Conservation (phyloP, 2,797 vertebrate species). For the Premnoplex brunnescens region DNA sequence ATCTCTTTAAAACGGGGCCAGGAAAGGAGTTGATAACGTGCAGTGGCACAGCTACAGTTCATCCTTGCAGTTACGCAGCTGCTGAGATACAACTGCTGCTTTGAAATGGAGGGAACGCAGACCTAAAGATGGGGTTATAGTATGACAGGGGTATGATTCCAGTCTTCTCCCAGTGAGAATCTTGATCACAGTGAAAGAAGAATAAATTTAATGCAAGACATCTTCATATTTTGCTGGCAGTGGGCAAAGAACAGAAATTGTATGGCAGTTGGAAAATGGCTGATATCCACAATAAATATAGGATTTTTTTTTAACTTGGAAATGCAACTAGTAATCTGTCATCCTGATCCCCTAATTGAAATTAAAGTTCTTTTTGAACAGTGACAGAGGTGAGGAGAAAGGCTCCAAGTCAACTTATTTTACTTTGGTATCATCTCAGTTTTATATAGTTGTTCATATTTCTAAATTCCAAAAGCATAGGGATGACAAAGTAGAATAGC, state of each 20-base stretch:
- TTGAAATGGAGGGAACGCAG: background rate
- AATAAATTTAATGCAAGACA: background rate
- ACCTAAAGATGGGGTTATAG: background rate
- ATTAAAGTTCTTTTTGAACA: background rate
- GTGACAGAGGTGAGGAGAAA: background rate
- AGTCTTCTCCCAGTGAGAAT: background rate
- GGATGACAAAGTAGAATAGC: background rate
- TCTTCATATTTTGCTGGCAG: background rate
- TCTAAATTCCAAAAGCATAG: background rate
- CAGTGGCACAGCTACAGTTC: background rate
- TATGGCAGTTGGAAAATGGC: background rate
- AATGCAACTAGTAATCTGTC: background rate
- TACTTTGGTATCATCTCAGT: background rate
- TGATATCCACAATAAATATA: background rate
- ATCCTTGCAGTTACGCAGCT: background rate
- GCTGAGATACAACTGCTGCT: background rate
- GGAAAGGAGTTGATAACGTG: background rate
- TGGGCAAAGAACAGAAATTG: background rate
- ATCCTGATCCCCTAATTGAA: background rate
- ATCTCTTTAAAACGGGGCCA: background rate
- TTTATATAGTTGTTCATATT: background rate
- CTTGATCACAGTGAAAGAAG: background rate
- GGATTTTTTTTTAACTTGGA: background rate
- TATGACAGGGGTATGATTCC: background rate
- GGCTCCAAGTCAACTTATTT: background rate